phyloP scores from a whole-genome alignment of 2,888 invertebrate genomes.

The Bellardia bayeri region DNA sequence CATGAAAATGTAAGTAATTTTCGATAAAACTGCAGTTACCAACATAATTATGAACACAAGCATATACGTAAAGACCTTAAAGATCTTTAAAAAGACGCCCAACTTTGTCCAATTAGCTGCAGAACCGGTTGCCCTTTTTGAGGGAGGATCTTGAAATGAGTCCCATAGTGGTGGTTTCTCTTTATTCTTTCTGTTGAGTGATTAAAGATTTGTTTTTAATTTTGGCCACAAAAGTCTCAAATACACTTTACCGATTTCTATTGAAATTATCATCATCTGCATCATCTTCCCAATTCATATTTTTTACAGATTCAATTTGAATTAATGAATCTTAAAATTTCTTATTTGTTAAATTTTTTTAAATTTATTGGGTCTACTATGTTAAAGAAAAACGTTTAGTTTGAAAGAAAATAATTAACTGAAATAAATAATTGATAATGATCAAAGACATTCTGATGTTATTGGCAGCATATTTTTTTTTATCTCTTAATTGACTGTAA shows the following conservation, averaged over 20 bases:
- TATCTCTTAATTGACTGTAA: conserved; percentile 51
- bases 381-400: conserved; percentile 36
- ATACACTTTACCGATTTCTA: conserved; percentile 64
- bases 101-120: conserved; percentile 87
- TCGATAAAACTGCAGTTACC: conserved; percentile 89
- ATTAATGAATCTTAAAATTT: neutral
- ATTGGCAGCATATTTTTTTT: conserved; percentile 38
- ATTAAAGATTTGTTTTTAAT: neutral
- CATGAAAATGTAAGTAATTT: conserved; percentile 90
- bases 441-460: conserved; percentile 51
- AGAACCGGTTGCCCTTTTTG: conserved; percentile 88
- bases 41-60: conserved; percentile 88
- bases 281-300: conserved; percentile 56
- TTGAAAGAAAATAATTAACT: conserved; percentile 60
- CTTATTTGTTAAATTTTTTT: neutral
- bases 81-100: conserved; percentile 86
- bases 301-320: neutral
- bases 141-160: conserved; percentile 90
- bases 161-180: conserved; percentile 89
- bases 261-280: conserved; percentile 61
- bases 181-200: conserved; percentile 74
- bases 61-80: conserved; percentile 89
- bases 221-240: too few species aligned
- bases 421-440: conserved; percentile 42
- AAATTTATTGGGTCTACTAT: neutral